Base-by-base conservation (phyloP, 1,140 invertebrate species). In the Achatina immaculata region DNA sequence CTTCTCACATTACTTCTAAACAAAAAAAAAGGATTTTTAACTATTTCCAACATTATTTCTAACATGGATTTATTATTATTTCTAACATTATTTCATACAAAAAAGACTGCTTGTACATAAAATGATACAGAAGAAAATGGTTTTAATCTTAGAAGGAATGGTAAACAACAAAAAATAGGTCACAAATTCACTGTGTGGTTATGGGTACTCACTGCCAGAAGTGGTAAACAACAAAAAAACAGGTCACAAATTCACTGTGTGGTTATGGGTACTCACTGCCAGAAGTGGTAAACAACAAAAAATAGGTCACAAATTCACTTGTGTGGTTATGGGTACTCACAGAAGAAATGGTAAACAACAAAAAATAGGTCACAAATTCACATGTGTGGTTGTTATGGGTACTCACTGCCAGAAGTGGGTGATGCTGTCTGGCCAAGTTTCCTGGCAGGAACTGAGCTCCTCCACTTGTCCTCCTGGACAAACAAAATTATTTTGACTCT, bases 261-360 rank as follows among this genome's bases (percentile, higher is more conserved):
- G 4, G n/a, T n/a, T n/a, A 7, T 21, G 4, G 48, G 16, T 28
- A 73, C 71, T 73, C 21, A 77, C 75, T 62, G 75, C 38, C 55
- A 38, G 51, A 65, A 1, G 58, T 24, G 2, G 14, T 28, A 2
- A 68, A 7, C n/a, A 14, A 36, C 28, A 68, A 68, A n/a, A 16
- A 68, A 68, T 31, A 9, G 9, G 34, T 4, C n/a, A 7, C 21
- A 31, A 36, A 68, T 14, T 31, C 31, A 16, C 2, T 31, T 21
- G 7, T 11, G 38, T 1, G 4, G n/a, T n/a, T n/a, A 7, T 21
- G 4, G 48, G 16, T n/a, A n/a, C n/a, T n/a, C n/a, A n/a, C n/a
- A n/a, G n/a, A n/a, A n/a, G 7, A 28, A 65, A n/a, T n/a, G 6
- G 31, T 28, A 2, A 68, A 7, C n/a, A 14, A 36, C 28, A 68